Evolutionary conservation across 1,140 invertebrate genomes (phyloP).

Genomic region (Manduca sexta): DNA sequence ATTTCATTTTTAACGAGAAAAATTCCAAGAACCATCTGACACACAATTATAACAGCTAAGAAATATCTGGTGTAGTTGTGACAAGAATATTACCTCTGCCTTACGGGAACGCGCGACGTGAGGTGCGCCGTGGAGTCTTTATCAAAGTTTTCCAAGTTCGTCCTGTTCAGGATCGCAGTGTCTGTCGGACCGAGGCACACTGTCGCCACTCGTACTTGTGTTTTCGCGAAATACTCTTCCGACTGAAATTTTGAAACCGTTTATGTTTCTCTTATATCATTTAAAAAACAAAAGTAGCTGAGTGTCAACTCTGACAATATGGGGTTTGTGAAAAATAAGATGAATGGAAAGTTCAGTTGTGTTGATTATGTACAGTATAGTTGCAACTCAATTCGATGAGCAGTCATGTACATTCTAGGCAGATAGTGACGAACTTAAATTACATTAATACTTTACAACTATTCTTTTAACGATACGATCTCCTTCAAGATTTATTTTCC

Average conservation of each 20-base stretch:
- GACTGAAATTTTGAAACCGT: conserved; percentile 27
- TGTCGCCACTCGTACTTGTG: conserved; percentile 59
- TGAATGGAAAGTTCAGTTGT: no score
- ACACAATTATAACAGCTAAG: background rate
- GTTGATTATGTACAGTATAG: no score
- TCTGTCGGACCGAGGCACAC: conserved; percentile 69
- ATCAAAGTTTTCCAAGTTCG: conserved; percentile 33
- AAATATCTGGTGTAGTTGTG: background rate
- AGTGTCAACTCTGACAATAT: no score
- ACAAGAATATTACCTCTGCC: conserved; percentile 41
- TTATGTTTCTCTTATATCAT: background rate
- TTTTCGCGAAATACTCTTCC: conserved; percentile 35
- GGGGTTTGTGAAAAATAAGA: no score
- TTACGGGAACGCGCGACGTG: conserved; percentile 28
- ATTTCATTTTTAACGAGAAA: no score
- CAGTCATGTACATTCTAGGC: no score
- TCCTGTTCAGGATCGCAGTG: conserved; percentile 52
- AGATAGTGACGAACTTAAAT: no score
- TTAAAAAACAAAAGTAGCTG: no score
- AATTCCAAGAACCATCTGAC: background rate
- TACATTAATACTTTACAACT: no score
- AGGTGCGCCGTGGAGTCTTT: conserved; percentile 27
- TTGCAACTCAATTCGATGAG: no score
- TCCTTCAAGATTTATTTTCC: no score
- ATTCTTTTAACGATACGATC: no score